These are phyloP conservation scores for Malacoraja senta DNA, from an alignment of 2,797 vertebrate species.

Conservation along the genomic window DNA sequence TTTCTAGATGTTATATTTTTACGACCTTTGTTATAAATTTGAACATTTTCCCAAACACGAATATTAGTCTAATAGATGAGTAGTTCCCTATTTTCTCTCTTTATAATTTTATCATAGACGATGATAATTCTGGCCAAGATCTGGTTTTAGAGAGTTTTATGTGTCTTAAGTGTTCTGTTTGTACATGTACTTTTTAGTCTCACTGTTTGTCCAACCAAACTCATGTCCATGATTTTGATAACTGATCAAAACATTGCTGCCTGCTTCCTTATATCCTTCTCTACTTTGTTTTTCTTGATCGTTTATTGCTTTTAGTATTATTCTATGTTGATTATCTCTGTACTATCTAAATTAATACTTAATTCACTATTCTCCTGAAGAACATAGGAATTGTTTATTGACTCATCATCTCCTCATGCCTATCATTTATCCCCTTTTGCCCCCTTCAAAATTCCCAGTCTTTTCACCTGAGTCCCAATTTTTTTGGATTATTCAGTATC, in stretches of 20 bases:
- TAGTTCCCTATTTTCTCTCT: no score
- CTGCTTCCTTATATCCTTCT: not conserved
- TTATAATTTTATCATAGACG: not conserved
- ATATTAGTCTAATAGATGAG: no score
- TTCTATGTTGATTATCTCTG: not conserved
- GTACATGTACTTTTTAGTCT: not conserved
- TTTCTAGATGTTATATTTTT: not conserved
- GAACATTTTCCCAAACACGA: no score
- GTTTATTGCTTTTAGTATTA: not conserved
- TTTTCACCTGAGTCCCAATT: no score
- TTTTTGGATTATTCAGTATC: not conserved
- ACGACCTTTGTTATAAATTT: not conserved
- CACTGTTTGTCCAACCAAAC: not conserved
- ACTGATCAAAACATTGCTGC: not conserved
- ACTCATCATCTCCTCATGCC: not conserved
- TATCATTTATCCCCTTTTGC: not conserved
- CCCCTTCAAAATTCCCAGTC: no score
- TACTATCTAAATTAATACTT: not conserved
- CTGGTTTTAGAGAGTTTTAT: not conserved
- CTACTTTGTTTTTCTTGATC: not conserved
- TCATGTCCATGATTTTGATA: not conserved
- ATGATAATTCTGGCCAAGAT: not conserved
- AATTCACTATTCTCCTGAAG: not conserved
- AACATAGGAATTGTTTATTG: not conserved
- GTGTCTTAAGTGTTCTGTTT: not conserved